Conservation (phyloP, 2,888 invertebrate species). For the Drosophila longiperda region DNA sequence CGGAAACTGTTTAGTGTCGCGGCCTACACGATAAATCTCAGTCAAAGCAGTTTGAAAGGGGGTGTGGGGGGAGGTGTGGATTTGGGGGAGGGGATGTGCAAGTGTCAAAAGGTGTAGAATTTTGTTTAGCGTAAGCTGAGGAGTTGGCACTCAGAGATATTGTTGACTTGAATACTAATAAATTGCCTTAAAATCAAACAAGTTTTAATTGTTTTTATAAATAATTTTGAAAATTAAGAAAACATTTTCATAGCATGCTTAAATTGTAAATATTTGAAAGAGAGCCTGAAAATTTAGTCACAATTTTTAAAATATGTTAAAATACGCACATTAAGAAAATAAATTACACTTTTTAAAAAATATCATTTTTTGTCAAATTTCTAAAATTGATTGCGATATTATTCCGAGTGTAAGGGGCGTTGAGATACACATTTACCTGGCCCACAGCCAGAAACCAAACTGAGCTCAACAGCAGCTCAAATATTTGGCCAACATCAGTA, state of each 20-base stretch:
- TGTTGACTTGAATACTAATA: neutral
- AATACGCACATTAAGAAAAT: neutral
- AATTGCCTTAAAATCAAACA: neutral
- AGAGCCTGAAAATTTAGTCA: neutral
- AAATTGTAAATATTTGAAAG: no score
- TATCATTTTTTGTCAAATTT: neutral
- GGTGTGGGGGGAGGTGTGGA: neutral
- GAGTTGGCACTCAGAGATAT: neutral
- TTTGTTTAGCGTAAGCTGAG: neutral
- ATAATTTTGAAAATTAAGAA: no score
- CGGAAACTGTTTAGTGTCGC: slow-evolving; percentile 80
- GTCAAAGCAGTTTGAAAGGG: slow-evolving; percentile 1
- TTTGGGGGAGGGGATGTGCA: neutral
- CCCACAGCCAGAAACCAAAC: slow-evolving; percentile 6
- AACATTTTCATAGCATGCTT: no score
- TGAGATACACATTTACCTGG: slow-evolving; percentile 61
- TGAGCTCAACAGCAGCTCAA: slow-evolving; percentile 40
- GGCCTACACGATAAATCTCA: slow-evolving; percentile 71
- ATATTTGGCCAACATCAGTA: slow-evolving; percentile 62
- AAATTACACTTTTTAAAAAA: neutral
- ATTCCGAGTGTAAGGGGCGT: slow-evolving; percentile 28
- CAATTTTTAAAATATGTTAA: neutral
- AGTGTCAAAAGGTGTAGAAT: slow-evolving; percentile 48
- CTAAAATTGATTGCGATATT: neutral
- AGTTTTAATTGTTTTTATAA: no score